A percentile compares a stretch with the other conserved stretches of the same genome.
These are phyloP conservation scores for Pandemis cinnamomeana DNA, from an alignment of 2,888 invertebrate genomes.

Conservation along the genomic window DNA sequence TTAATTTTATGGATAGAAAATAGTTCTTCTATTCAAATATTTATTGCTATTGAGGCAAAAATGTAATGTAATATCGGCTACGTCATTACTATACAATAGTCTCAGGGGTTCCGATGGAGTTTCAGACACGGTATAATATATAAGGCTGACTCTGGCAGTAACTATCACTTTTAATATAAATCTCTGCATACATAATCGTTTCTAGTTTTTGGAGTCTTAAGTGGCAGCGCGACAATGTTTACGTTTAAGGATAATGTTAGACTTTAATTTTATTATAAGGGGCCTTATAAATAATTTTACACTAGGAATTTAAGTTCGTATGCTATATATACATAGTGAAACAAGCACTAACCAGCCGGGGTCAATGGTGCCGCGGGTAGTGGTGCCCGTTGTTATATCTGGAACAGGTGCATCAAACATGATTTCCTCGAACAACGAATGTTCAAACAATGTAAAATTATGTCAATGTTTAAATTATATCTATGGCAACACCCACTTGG, in stretches of 20 bases:
- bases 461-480: too few species aligned
- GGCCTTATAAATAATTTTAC: constrained; percentile 17
- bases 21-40: constrained; percentile 30
- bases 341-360: constrained; percentile 58
- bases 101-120: constrained; percentile 4
- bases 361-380: constrained; percentile 80
- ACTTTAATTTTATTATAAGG: constrained; percentile 1
- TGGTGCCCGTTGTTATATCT: constrained; percentile 78
- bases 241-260: constrained; percentile 16
- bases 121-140: constrained; percentile 18
- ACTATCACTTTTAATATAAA: constrained; percentile 24
- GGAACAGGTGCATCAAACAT: constrained; percentile 37
- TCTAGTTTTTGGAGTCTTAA: constrained; percentile 29
- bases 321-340: constrained; percentile 64
- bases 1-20: constrained; percentile 34
- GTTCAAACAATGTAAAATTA: too few species aligned
- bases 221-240: constrained; percentile 32
- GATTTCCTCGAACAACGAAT: neutral
- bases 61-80: constrained; percentile 11
- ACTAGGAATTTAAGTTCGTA: constrained; percentile 60
- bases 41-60: constrained; percentile 30
- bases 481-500: too few species aligned
- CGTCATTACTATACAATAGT: constrained; percentile 15
- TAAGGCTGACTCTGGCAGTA: constrained; percentile 43
- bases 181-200: constrained; percentile 20